Evolutionary conservation across 2,797 vertebrate species (phyloP).

Genomic region (Muscicapa comitata): DNA sequence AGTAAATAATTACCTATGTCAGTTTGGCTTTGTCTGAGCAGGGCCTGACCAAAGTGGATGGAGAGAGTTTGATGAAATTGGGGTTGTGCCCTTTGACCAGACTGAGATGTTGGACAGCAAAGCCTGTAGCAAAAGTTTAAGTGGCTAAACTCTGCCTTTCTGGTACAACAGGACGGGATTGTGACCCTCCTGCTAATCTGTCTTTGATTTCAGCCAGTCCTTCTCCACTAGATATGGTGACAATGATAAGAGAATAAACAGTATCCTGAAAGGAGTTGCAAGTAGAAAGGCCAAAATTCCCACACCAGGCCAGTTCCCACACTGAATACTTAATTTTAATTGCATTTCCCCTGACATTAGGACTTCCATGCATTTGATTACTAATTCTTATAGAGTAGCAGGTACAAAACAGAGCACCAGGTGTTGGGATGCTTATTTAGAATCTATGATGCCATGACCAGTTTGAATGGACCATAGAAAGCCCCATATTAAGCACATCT

Average conservation of each 20-base stretch:
- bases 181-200: neutral
- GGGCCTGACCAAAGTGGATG: neutral
- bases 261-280: neutral
- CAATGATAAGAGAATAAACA: neutral
- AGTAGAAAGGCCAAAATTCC: neutral
- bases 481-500: neutral
- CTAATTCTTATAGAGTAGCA: neutral
- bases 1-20: neutral
- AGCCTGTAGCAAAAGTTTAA: neutral
- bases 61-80: neutral
- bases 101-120: rapidly evolving
- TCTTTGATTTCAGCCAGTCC: neutral
- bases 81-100: neutral
- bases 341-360: neutral
- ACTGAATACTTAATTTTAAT: neutral
- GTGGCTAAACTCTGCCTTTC: neutral
- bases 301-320: neutral
- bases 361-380: neutral
- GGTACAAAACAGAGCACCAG: neutral
- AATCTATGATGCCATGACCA: neutral
- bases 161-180: rapidly evolving
- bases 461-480: neutral
- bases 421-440: neutral
- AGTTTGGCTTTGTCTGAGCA: neutral
- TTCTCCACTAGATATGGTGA: neutral